Base-by-base conservation (phyloP, 2,888 invertebrate species). In the Eumerus sabulonum region DNA sequence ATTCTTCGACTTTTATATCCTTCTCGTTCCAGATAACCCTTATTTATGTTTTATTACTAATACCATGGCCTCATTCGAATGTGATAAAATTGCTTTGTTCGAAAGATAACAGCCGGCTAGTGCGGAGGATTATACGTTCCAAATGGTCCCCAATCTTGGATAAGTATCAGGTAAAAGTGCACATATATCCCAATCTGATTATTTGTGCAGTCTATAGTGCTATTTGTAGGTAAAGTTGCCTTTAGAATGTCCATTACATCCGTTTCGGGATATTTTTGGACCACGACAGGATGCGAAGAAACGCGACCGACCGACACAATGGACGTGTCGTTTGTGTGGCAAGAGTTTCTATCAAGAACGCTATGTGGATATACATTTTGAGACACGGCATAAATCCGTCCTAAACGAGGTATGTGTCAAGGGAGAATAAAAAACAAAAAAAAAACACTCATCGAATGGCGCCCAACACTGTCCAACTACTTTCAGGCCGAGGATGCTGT, bases 121-220 rank as follows among this genome's bases (percentile, higher is more conserved):
- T 96, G 82, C 92, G 95, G 86, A 95, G 95, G 90, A 93, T 96
- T 82, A 93, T 96, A 85, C 94, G 95, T 89, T 95, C 93, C 92
- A 96, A 96, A 93, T 96, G 96, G 96, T 92, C 94, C 83, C 96
- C 97, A 66, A 94, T 96, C 77, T 90, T 97, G 89, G 95, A 95
- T 86, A 94, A 95, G 88, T 96, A 95, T 90, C 94, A 95, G 85
- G 88, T 88, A 60, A 27, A 27, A 4, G 27, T 27, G 2, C n/a
- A n/a, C 19, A 63, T 7, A 59, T 74, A 62, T 44, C 11, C 38
- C 45, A 11, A 1, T 17, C 1, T 19, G 27, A 27, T 27, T 7
- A 27, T 7, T 27, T 7, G 27, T 4, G 7, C 7, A 27, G 42
- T 1, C 9, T 45, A 40, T 44, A 9, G 27, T 27, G 9, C 27